phyloP scores from a whole-genome alignment of 2,113 vertebrate genomes.

The Oncorhynchus gorbuscha region DNA sequence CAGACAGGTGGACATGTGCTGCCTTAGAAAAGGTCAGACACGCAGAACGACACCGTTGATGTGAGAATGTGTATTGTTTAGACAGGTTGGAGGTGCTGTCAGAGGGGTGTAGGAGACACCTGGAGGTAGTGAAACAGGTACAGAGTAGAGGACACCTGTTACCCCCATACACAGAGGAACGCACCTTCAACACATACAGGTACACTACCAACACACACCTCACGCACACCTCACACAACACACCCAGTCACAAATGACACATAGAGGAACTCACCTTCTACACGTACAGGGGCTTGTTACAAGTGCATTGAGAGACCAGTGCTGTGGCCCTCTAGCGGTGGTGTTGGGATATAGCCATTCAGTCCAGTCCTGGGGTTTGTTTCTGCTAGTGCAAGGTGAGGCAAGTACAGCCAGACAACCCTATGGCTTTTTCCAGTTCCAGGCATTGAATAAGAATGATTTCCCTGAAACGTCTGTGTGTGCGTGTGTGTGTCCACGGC shows the following conservation, averaged over 20 bases:
- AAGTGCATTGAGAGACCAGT: background rate
- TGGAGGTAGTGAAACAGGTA: constrained; percentile 80
- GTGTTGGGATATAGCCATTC: background rate
- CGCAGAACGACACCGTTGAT: background rate
- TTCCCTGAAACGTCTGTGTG: background rate
- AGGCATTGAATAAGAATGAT: background rate
- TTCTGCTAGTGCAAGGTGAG: no score
- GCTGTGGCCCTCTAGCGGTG: constrained; percentile 1
- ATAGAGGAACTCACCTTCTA: no score
- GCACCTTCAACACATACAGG: constrained; percentile 76
- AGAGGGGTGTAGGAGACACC: constrained; percentile 80
- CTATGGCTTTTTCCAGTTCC: background rate
- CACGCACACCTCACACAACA: no score
- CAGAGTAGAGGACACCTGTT: constrained; percentile 77
- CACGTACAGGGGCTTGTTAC: background rate
- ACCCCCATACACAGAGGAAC: constrained; percentile 80
- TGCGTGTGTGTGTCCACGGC: background rate
- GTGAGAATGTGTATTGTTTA: background rate
- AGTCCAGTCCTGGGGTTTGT: no score
- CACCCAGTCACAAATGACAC: no score
- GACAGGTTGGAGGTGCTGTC: constrained; percentile 83
- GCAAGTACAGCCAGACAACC: no score
- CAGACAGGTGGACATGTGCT: no score
- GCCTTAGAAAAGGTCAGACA: background rate
- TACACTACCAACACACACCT: background rate